Evolutionary conservation across 37 sponge, comb jelly and placozoan species (phyloP), one percentile per base, ranked within the genome.

Genomic region (Ianthella basta): DNA sequence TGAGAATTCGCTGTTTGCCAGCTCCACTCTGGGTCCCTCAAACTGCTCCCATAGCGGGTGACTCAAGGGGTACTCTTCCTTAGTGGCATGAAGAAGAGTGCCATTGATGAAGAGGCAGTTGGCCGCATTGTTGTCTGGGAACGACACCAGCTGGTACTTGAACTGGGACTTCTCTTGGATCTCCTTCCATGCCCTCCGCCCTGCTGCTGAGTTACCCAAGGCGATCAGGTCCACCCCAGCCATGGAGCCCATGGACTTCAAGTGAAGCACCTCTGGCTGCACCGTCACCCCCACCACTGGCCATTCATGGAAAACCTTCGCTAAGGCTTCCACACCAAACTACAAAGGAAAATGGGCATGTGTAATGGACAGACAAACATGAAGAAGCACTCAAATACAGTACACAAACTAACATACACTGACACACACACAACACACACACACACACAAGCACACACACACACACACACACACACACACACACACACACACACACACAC

Each of bases 181-280:
- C 23, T 83, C 87, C 39, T 68, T 68, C 89, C 87, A 86, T 24
- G 87, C 89, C 25, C 27, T 16, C 30, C 75, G 64, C 2, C 92
- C 95, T 2, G 89, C 84, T 19, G 56, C 55, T 33, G 84, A 85
- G 61, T 83, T 86, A 3, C 86, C 84, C 56, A 91, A 84, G 37
- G 92, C 89, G 4, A 94, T 91, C 55, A 83, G 59, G 66, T 87
- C 92, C 30, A 78, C 59, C 5, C 92, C 92, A 37, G 89, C 88
- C 89, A 94, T 86, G 55, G 95, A 88, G 59, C 70, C 35, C 87
- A 94, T 86, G 56, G 92, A 91, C 85, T 94, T 94, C 64, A 94
- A 84, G 65, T 94, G 95, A 13, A 94, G 87, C 18, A 82, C 87
- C 65, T n/a, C 90, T 36, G 59, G 21, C 19, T 63, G 3, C 0